phyloP scores from a whole-genome alignment of 2,113 vertebrate genomes.

The Cheirogaleus medius region DNA sequence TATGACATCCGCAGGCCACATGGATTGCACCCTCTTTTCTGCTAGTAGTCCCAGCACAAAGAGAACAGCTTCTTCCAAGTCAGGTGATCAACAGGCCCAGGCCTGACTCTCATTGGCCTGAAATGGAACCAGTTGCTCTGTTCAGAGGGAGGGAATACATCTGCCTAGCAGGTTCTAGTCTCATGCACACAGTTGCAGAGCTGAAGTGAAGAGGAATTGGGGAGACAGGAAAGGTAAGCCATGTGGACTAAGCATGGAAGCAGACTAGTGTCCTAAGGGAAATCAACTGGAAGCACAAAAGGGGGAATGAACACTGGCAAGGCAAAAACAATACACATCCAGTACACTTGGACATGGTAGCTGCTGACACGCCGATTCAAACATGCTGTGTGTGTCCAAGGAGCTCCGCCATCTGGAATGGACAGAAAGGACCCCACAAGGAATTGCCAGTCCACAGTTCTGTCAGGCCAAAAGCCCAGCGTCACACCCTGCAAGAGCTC shows the following conservation, averaged over 20 bases:
- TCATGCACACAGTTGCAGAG: background rate
- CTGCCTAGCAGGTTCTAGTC: background rate
- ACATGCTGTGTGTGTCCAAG: background rate
- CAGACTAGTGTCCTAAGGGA: background rate
- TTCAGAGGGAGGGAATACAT: background rate
- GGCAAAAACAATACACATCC: background rate
- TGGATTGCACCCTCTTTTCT: background rate
- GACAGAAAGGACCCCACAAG: background rate
- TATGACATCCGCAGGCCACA: background rate
- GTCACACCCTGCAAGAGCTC: no score
- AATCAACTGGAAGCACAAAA: background rate
- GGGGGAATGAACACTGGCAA: background rate
- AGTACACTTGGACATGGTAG: background rate
- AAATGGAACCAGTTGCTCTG: background rate
- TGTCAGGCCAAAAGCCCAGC: background rate
- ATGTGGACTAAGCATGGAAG: background rate
- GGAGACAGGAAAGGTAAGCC: background rate
- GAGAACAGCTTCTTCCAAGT: background rate
- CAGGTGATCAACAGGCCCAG: background rate
- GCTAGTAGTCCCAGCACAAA: background rate
- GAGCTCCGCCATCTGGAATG: background rate
- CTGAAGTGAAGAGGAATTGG: background rate
- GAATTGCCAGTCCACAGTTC: background rate
- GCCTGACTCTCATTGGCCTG: background rate
- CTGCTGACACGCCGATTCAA: background rate